Conservation (phyloP, 2,888 invertebrate genomes). For the Stenurella melanura region DNA sequence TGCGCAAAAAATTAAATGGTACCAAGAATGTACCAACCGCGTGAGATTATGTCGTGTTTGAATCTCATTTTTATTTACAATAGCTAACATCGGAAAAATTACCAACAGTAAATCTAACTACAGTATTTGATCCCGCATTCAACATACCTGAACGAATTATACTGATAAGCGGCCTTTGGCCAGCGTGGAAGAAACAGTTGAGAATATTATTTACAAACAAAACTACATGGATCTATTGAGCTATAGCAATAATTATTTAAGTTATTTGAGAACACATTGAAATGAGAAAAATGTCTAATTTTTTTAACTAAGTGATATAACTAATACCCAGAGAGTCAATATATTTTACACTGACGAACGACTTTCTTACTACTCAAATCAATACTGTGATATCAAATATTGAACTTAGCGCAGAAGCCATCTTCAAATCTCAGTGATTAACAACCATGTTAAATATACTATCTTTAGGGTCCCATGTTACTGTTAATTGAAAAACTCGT, state of each 20-base stretch:
- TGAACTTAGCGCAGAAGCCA: no score
- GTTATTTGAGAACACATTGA: conserved; percentile 27
- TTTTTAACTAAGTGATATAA: background rate
- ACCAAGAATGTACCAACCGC: conserved; percentile 47
- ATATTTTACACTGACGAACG: no score
- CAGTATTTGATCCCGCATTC: conserved; percentile 73
- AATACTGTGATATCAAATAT: no score
- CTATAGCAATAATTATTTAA: conserved; percentile 52
- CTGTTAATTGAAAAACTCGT: no score
- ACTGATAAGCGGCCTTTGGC: conserved; percentile 62
- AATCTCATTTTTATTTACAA: conserved; percentile 37
- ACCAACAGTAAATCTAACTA: conserved; percentile 64
- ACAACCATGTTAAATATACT: no score
- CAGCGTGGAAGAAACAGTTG: conserved; percentile 65
- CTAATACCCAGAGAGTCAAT: no score
- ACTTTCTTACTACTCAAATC: no score
- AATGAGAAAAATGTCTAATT: background rate
- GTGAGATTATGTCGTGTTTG: conserved; percentile 11
- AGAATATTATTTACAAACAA: conserved; percentile 60
- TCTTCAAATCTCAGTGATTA: no score
- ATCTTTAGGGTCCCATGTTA: no score
- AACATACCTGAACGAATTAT: conserved; percentile 72
- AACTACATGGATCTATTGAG: conserved; percentile 61
- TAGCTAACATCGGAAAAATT: conserved; percentile 42
- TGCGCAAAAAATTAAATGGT: conserved; percentile 8